Evolutionary conservation across 2,888 invertebrate species (phyloP).

Genomic region (Sthenelais limicola): DNA sequence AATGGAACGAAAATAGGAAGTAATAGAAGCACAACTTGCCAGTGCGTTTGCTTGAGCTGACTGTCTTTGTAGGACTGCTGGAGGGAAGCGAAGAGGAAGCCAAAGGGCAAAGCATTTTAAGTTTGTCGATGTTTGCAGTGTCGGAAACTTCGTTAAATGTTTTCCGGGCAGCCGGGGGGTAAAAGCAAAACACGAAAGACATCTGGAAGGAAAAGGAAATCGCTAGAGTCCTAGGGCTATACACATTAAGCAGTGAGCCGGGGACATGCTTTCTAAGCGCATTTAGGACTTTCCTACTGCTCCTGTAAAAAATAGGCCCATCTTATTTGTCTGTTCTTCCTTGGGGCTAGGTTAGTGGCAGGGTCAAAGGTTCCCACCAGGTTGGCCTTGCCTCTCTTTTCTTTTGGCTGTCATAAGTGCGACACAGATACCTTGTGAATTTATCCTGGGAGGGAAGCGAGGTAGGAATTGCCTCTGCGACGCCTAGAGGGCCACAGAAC

Average conservation of each 20-base stretch:
- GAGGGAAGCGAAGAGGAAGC: conserved; percentile 15
- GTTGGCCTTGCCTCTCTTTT: too few relatives aligned
- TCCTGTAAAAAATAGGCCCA: too few relatives aligned
- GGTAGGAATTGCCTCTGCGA: too few relatives aligned
- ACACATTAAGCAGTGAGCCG: background rate
- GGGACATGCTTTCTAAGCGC: conserved; percentile 11
- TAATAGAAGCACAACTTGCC: conserved; percentile 21
- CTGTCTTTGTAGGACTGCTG: too few relatives aligned
- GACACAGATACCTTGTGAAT: too few relatives aligned
- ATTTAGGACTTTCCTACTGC: too few relatives aligned
- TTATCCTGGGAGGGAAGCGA: too few relatives aligned
- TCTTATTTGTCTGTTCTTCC: too few relatives aligned
- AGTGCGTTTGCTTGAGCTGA: background rate
- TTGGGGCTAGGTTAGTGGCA: too few relatives aligned
- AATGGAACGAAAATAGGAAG: conserved; percentile 23
- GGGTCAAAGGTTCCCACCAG: too few relatives aligned
- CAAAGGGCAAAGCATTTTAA: conserved; percentile 29
- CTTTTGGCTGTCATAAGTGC: too few relatives aligned
- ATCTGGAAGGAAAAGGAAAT: conserved; percentile 37
- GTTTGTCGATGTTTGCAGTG: conserved; percentile 20
- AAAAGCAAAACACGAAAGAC: conserved; percentile 29
- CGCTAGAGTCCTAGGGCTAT: conserved; percentile 11
- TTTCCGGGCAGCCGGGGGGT: conserved; percentile 1
- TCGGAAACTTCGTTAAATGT: conserved; percentile 30
- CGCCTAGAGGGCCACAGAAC: too few relatives aligned